phyloP scores from a whole-genome alignment of 92 coral and sea anemone genomes.

The Parazoanthus darwini region DNA sequence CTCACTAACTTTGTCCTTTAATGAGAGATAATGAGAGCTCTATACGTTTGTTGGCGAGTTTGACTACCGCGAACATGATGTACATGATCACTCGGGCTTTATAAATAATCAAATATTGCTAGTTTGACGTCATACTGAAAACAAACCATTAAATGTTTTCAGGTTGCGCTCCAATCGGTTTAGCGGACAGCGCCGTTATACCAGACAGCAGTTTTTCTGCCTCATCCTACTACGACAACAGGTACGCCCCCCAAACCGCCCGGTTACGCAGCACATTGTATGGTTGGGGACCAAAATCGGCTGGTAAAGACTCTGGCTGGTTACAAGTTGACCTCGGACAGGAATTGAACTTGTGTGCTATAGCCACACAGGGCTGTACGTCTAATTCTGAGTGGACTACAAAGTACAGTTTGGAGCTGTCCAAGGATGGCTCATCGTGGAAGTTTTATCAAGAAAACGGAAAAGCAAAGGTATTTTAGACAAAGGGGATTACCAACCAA shows the following conservation, averaged over 20 bases:
- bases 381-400: not conserved
- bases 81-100: too few relatives aligned
- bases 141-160: too few relatives aligned
- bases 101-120: too few relatives aligned
- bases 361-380: constrained; percentile 50
- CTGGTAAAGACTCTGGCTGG: not conserved
- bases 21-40: too few relatives aligned
- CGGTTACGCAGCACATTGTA: not conserved
- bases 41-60: too few relatives aligned
- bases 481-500: too few relatives aligned
- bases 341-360: constrained; percentile 43
- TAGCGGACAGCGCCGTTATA: not conserved
- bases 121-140: too few relatives aligned
- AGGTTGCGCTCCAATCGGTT: constrained; percentile 17
- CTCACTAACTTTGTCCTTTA: too few relatives aligned
- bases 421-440: constrained; percentile 51
- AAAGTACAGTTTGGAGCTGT: constrained; percentile 41
- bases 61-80: too few relatives aligned
- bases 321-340: constrained; percentile 47
- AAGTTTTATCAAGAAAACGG: constrained; percentile 36
- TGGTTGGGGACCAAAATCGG: not conserved
- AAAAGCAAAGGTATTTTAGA: constrained; percentile 8
- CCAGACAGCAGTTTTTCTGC: constrained; percentile 23
- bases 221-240: not conserved
- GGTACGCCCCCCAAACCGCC: constrained; percentile 1